phyloP scores from a whole-genome alignment of 2,797 vertebrate species.

The Toxotes lorentzi region DNA sequence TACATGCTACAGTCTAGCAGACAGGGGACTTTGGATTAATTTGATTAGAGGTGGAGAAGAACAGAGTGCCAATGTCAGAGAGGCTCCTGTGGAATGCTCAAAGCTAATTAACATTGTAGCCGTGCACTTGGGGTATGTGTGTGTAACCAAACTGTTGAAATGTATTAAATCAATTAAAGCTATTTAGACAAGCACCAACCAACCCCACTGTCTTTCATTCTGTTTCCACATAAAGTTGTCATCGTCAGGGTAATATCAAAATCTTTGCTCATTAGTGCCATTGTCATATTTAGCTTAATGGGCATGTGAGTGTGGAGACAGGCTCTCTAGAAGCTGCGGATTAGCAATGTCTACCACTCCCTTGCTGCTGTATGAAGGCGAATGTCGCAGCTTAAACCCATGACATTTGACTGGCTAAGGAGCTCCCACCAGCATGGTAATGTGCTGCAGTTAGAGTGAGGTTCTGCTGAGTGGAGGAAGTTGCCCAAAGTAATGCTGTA shows the following conservation, averaged over 20 bases:
- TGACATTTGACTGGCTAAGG: conserved; percentile 67
- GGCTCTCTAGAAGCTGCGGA: conserved; percentile 40
- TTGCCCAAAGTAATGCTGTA: conserved; percentile 61
- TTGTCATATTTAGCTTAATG: conserved; percentile 55
- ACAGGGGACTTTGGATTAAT: conserved; percentile 71
- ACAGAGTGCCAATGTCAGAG: conserved; percentile 65
- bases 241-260: conserved; percentile 43
- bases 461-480: conserved; percentile 53
- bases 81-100: conserved; percentile 68
- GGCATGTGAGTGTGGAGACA: conserved; percentile 25
- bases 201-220: neutral
- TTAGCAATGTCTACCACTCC: conserved; percentile 45
- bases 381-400: conserved; percentile 51
- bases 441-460: conserved; percentile 39
- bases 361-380: conserved; percentile 29
- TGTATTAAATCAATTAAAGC: conserved; percentile 61
- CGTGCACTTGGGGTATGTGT: conserved; percentile 33
- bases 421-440: conserved; percentile 51
- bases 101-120: conserved; percentile 74
- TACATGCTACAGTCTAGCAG: conserved; percentile 28
- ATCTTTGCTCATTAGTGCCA: conserved; percentile 48
- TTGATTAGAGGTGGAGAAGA: conserved; percentile 72
- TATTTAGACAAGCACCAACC: conserved; percentile 38
- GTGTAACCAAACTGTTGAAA: conserved; percentile 57
- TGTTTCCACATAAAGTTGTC: conserved; percentile 34